Evolutionary conservation across 2,888 invertebrate genomes (phyloP), one percentile per base, ranked within the genome.

Genomic region (Chrysina gloriosa): DNA sequence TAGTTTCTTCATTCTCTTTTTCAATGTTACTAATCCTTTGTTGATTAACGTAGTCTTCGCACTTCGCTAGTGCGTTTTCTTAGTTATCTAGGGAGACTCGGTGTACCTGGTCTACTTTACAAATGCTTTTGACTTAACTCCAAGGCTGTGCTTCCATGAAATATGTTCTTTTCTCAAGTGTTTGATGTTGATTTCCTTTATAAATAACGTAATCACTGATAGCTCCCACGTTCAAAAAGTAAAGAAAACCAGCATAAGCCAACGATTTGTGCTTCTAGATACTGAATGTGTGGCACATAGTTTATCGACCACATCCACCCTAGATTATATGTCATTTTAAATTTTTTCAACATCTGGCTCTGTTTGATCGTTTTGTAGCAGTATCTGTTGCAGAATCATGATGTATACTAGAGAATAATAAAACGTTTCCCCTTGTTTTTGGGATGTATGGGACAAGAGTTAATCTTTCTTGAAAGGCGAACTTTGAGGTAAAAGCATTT

Each of bases 311-410:
- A 29, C 29, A 7, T 29, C 29, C 7, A 29, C 29, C 29, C 29
- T 7, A 29, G 29, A 29, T 29, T 29, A 5, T 29, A 7, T 29
- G 29, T 7, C 29, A 7, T 5, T 29, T 4, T 29, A 7, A 29
- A 29, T 5, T 29, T 4, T 29, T 29, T 5, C 29, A 29, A 29
- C 7, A 29, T 29, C 29, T 29, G 29, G 29, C 7, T 29, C 7
- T 29, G 5, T 29, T 29, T 47, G 23, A 47, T 21, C 48, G 19
- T n/a, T 47, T 47, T 47, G 23, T 47, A 16, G 48, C 19, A 47
- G 19, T 47, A 47, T 47, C 48, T 47, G 6, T 47, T 47, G 7
- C 48, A 47, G 48, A 47, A 47, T 47, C 23, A n/a, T 47, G 48
- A 47, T 47, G 23, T 6, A 16, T 45, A 45, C 3, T 7, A 29